Conservation (phyloP, 2,113 vertebrate species). For the Larimichthys polyactis region DNA sequence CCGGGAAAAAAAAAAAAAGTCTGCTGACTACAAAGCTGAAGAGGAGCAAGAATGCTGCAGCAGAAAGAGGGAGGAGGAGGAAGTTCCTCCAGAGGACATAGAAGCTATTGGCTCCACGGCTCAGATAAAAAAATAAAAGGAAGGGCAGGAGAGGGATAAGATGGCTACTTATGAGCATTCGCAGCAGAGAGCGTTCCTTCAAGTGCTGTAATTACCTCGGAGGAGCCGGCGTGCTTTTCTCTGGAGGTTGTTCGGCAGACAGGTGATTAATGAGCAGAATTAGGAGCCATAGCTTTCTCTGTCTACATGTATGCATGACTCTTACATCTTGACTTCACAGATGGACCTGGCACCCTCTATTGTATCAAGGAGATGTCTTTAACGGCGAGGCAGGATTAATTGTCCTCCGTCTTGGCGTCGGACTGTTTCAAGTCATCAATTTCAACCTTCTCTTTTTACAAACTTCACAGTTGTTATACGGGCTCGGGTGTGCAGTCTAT, state of each 20-base stretch:
- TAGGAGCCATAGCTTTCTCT: constrained; percentile 59
- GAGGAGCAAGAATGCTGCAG: constrained; percentile 26
- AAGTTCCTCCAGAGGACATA: constrained; percentile 46
- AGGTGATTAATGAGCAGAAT: constrained; percentile 78
- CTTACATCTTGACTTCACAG: constrained; percentile 54
- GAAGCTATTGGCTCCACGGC: constrained; percentile 17
- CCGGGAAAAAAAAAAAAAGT: constrained; percentile 42
- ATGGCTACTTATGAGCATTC: constrained; percentile 69
- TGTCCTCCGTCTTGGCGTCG: constrained; percentile 24
- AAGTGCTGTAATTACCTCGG: constrained; percentile 69
- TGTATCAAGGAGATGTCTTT: constrained; percentile 58
- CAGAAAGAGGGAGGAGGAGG: constrained; percentile 31
- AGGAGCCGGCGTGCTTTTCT: constrained; percentile 51
- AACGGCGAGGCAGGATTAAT: constrained; percentile 62
- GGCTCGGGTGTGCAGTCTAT: constrained; percentile 51
- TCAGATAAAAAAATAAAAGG: constrained; percentile 14
- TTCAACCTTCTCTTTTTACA: constrained; percentile 53
- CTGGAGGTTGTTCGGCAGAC: constrained; percentile 61
- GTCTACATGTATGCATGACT: constrained; percentile 55
- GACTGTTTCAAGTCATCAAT: constrained; percentile 58
- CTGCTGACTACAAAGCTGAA: constrained; percentile 69
- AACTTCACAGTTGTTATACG: constrained; percentile 51
- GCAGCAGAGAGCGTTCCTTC: constrained; percentile 57
- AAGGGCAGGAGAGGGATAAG: constrained; percentile 52
- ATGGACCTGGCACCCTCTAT: constrained; percentile 53